These are phyloP conservation scores for Trichomalopsis sarcophagae DNA, from an alignment of 1,140 invertebrate genomes.

Conservation along the genomic window DNA sequence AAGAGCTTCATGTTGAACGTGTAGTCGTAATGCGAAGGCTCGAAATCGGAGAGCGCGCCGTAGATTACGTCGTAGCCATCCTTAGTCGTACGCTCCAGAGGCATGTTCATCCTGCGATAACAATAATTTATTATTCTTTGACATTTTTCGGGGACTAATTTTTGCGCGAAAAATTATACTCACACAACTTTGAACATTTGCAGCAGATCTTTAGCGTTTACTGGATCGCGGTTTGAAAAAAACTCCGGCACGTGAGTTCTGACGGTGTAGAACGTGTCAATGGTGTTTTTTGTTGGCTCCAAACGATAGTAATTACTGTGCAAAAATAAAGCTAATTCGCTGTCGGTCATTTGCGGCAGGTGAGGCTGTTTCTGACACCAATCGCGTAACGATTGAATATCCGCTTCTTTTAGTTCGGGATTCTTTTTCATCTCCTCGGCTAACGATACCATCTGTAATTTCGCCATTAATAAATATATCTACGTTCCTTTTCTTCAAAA, in stretches of 20 bases:
- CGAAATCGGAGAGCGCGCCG: constrained; percentile 13
- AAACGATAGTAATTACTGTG: constrained; percentile 78
- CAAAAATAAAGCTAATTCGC: constrained; percentile 77
- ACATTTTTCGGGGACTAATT: too few species aligned
- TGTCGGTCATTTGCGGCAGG: constrained; percentile 75
- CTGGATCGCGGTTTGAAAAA: constrained; percentile 75
- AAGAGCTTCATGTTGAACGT: constrained; percentile 36
- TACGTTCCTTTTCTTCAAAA: background rate
- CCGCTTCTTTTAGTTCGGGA: constrained; percentile 73
- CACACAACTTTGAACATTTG: constrained; percentile 17
- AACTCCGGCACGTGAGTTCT: constrained; percentile 75
- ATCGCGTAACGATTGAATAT: constrained; percentile 75
- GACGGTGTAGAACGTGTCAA: constrained; percentile 78
- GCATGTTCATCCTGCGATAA: constrained; percentile 7
- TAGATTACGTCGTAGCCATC: constrained; percentile 54
- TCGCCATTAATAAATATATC: constrained; percentile 3
- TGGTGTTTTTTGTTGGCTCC: constrained; percentile 77
- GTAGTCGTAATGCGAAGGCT: constrained; percentile 49
- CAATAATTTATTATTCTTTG: too few species aligned
- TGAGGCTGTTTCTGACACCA: constrained; percentile 79
- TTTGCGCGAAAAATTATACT: background rate
- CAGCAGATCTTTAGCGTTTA: constrained; percentile 41
- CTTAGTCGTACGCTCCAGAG: constrained; percentile 42
- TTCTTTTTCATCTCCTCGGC: constrained; percentile 76
- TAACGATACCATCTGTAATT: constrained; percentile 51